These are phyloP conservation scores for Trichonephila clavipes DNA, from an alignment of 1,140 invertebrate species.

Conservation along the genomic window DNA sequence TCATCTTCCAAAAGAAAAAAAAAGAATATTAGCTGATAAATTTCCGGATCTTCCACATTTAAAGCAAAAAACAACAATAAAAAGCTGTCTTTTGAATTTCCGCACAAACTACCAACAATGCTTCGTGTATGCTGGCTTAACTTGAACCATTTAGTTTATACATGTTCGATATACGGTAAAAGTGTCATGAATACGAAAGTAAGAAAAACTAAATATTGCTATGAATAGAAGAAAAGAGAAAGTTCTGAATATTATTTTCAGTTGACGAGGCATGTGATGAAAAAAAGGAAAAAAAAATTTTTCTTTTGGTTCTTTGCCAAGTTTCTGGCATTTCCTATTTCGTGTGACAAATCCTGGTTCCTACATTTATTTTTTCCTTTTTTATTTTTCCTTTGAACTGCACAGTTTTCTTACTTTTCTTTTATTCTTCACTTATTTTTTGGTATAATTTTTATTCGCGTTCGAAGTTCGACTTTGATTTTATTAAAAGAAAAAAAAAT, in stretches of 20 bases:
- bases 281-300: background rate
- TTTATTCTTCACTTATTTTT: constrained; percentile 7
- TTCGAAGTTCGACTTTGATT: constrained; percentile 53
- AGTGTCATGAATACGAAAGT: constrained; percentile 24
- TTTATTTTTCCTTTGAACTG: background rate
- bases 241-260: constrained; percentile 56
- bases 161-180: constrained; percentile 27
- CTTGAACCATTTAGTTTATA: constrained; percentile 42
- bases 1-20: background rate
- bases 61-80: background rate
- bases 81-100: background rate
- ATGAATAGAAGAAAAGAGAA: constrained; percentile 2
- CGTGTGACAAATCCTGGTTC: constrained; percentile 37
- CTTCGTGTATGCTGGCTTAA: constrained; percentile 3
- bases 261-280: constrained; percentile 20
- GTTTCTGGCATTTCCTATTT: constrained; percentile 54
- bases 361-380: background rate
- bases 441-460: constrained; percentile 46
- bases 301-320: constrained; percentile 55
- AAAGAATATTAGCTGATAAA: background rate
- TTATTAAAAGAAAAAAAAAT: constrained; percentile 57
- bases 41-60: background rate
- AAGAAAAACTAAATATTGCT: constrained; percentile 8
- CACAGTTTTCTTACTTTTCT: background rate
- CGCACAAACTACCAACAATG: constrained; percentile 5